Conservation (phyloP, 2,797 vertebrate species). For the Phaenicophaeus curvirostris region DNA sequence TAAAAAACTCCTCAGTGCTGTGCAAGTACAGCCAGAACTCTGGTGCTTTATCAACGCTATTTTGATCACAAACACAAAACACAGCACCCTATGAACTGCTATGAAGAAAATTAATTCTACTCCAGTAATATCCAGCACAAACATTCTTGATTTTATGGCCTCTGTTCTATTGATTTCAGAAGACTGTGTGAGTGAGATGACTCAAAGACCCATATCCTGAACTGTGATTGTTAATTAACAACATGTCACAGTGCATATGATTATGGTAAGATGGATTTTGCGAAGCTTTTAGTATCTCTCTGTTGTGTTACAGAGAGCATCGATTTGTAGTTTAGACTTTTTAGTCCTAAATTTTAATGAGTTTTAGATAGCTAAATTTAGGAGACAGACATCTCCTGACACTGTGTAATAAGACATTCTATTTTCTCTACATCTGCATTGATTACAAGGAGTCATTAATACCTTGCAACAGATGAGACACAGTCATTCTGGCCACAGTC, state of each 20-base stretch:
- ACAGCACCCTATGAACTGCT: neutral
- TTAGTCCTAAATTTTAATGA: neutral
- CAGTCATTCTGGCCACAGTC: slow-evolving; percentile 7
- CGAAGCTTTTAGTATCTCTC: neutral
- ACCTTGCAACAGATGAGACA: neutral
- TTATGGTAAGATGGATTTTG: neutral
- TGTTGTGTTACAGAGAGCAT: neutral
- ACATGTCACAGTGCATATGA: neutral
- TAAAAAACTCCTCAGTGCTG: neutral
- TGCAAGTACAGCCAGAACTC: neutral
- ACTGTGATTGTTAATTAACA: neutral
- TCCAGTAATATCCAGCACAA: neutral
- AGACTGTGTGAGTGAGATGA: neutral
- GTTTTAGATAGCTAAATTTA: neutral
- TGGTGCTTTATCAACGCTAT: neutral
- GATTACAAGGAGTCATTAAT: slow-evolving; percentile 17
- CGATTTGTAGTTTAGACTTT: neutral
- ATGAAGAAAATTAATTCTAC: neutral
- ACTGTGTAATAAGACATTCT: neutral
- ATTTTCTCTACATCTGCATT: neutral
- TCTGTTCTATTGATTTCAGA: neutral
- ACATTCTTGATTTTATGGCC: neutral
- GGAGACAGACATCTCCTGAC: neutral
- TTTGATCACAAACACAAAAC: neutral
- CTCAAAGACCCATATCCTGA: neutral